Percentiles rank a stretch among this genome's conserved stretches.
Conservation (phyloP, 1,140 invertebrate genomes). For the Solen grandis region DNA sequence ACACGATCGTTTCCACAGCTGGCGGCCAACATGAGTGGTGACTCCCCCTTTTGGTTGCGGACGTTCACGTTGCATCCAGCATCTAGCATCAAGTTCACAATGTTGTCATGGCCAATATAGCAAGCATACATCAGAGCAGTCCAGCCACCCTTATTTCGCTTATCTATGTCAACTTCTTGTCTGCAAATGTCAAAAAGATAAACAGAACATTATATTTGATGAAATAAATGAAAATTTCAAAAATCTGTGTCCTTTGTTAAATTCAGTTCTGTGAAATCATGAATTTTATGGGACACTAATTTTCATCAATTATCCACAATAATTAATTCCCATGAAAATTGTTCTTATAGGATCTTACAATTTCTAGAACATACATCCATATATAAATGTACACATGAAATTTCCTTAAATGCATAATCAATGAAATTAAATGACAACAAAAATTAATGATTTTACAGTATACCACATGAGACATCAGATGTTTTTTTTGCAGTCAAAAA, state of each 20-base stretch:
- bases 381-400: no score
- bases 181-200: slow-evolving; percentile 54
- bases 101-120: slow-evolving; percentile 82
- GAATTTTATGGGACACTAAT: no score
- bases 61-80: slow-evolving; percentile 79
- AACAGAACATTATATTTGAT: not conserved
- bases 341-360: no score
- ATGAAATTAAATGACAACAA: no score
- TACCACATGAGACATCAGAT: no score
- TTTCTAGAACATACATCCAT: no score
- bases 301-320: no score
- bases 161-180: slow-evolving; percentile 71
- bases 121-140: slow-evolving; percentile 83
- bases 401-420: no score
- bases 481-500: no score
- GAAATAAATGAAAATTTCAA: not conserved
- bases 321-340: no score
- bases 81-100: slow-evolving; percentile 80
- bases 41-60: slow-evolving; percentile 81
- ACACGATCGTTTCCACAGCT: slow-evolving; percentile 82
- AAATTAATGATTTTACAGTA: no score
- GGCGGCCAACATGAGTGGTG: slow-evolving; percentile 82
- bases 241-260: not conserved
- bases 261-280: no score
- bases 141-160: slow-evolving; percentile 81